Evolutionary conservation across 2,113 vertebrate species (phyloP).

Genomic region (Sminthopsis crassicaudata): DNA sequence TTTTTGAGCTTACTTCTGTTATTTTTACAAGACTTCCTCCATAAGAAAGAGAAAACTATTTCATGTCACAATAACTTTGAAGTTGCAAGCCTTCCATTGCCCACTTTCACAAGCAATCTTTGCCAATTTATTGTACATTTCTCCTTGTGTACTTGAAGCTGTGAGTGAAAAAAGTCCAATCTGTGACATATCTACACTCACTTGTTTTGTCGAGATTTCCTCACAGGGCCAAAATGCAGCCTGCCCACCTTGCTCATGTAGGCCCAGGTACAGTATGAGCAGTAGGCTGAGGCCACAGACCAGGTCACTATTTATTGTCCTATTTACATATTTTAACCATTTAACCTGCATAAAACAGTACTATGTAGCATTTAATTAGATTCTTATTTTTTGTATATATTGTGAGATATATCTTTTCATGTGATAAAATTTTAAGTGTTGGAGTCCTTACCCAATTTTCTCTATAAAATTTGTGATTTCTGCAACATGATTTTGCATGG

Average conservation of each 20-base stretch:
- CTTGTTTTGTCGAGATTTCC: neutral
- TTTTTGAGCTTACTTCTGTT: neutral
- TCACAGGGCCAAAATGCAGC: neutral
- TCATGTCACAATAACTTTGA: neutral
- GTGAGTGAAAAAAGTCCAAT: neutral
- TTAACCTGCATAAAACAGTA: neutral
- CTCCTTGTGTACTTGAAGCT: neutral
- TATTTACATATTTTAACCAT: neutral
- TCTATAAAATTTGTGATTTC: neutral
- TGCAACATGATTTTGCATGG: neutral
- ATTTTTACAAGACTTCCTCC: neutral
- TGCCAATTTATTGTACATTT: neutral
- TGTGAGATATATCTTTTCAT: neutral
- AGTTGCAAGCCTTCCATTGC: neutral
- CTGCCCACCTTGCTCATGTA: neutral
- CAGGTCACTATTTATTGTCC: neutral
- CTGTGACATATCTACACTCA: neutral
- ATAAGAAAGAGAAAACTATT: neutral
- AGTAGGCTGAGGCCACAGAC: neutral
- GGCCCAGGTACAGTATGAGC: neutral
- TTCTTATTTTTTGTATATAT: neutral
- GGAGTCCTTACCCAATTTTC: neutral
- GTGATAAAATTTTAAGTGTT: neutral
- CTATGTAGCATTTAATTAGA: neutral
- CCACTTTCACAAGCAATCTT: neutral